phyloP scores from a whole-genome alignment of 1,140 invertebrate genomes.

The Drosophila obscura region DNA sequence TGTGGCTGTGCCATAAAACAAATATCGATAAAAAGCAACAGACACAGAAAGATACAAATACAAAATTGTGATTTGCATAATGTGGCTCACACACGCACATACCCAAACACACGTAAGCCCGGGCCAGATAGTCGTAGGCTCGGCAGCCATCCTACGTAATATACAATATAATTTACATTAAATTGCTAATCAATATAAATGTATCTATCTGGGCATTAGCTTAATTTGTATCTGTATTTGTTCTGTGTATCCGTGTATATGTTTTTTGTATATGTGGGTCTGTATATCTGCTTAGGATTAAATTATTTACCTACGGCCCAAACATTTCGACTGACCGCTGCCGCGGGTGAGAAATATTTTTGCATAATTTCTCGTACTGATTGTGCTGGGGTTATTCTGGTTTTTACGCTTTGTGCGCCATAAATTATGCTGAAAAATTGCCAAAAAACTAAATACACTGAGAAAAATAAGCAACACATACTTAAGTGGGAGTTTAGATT shows the following conservation, averaged over 20 bases:
- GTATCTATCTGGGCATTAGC: slow-evolving; percentile 77
- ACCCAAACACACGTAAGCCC: background rate
- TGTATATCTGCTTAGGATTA: slow-evolving; percentile 39
- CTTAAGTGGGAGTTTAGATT: too few relatives aligned
- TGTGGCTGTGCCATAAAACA: slow-evolving; percentile 59
- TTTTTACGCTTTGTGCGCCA: slow-evolving; percentile 74
- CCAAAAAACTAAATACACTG: slow-evolving; percentile 24
- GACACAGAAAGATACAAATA: slow-evolving; percentile 67
- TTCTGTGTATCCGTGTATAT: background rate
- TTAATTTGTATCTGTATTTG: slow-evolving; percentile 69
- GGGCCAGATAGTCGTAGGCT: background rate
- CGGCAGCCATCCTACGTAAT: slow-evolving; percentile 38
- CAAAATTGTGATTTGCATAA: slow-evolving; percentile 73
- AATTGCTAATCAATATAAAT: slow-evolving; percentile 81
- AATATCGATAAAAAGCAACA: slow-evolving; percentile 78
- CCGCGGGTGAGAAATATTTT: slow-evolving; percentile 65
- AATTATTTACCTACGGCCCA: slow-evolving; percentile 53
- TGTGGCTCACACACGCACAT: slow-evolving; percentile 44
- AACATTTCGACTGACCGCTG: slow-evolving; percentile 44
- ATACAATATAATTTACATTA: slow-evolving; percentile 82
- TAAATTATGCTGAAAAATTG: slow-evolving; percentile 77
- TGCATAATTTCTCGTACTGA: slow-evolving; percentile 76
- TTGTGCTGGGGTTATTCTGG: slow-evolving; percentile 66
- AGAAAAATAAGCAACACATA: background rate
- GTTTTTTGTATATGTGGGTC: background rate